These are phyloP conservation scores for Ascidia mentula DNA, from an alignment of 23 tunicate species.

Conservation along the genomic window DNA sequence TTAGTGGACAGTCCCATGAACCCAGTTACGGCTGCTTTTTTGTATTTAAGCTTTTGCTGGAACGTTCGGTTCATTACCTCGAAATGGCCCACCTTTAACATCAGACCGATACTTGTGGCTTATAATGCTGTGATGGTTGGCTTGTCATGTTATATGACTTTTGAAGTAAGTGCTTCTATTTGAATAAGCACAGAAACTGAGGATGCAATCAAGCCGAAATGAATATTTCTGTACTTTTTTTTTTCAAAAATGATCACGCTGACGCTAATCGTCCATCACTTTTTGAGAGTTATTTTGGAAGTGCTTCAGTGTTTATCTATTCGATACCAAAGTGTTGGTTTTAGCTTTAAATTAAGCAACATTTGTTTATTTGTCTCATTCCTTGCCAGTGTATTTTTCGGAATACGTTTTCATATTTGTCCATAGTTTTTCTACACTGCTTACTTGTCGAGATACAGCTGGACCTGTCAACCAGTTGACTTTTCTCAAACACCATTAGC, in stretches of 20 bases:
- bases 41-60: slow-evolving; percentile 31
- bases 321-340: no score
- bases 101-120: slow-evolving; percentile 29
- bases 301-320: background rate
- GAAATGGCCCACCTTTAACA: slow-evolving; percentile 27
- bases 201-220: no score
- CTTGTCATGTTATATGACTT: slow-evolving; percentile 62
- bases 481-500: slow-evolving; percentile 32
- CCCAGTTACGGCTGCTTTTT: slow-evolving; percentile 23
- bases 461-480: slow-evolving; percentile 66
- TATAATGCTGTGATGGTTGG: slow-evolving; percentile 67
- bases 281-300: no score
- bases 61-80: slow-evolving; percentile 35
- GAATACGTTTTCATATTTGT: no score
- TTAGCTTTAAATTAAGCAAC: no score
- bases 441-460: slow-evolving; percentile 44
- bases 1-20: slow-evolving; percentile 58
- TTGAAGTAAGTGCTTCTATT: slow-evolving; percentile 43
- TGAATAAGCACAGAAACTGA: no score
- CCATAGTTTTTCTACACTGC: slow-evolving; percentile 68
- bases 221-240: background rate
- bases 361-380: no score
- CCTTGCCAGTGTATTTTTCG: no score
- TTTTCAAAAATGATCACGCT: no score
- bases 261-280: no score